Conservation (phyloP, 2,888 invertebrate genomes). For the Himalopsyche japonica region DNA sequence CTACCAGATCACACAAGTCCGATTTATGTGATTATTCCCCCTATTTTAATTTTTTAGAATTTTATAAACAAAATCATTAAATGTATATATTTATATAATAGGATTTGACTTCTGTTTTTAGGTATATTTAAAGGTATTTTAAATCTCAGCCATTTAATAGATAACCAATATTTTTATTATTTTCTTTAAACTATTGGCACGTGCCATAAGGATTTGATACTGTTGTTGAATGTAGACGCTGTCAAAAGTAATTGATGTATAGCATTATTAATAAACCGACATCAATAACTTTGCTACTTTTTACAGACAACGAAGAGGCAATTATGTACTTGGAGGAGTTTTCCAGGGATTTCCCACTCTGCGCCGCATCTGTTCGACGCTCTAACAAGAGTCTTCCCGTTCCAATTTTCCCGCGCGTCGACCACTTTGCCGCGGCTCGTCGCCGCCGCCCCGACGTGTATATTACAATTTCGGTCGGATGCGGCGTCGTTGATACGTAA, state of each 20-base stretch:
- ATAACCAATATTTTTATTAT: no score
- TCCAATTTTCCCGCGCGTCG: not conserved
- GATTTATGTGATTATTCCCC: no score
- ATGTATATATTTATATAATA: no score
- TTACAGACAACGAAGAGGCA: not conserved
- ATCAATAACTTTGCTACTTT: not conserved
- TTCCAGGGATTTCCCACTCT: not conserved
- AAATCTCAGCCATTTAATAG: no score
- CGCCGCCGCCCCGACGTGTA: conserved; percentile 6
- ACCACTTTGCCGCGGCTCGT: not conserved
- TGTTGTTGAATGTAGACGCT: not conserved
- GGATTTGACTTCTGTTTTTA: no score
- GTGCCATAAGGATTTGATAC: not conserved
- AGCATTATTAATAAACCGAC: not conserved
- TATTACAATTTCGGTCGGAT: conserved; percentile 22
- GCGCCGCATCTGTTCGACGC: not conserved
- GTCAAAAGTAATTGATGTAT: not conserved
- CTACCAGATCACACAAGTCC: no score
- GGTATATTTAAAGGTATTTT: no score
- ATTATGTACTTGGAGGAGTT: not conserved
- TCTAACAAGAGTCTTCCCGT: not conserved
- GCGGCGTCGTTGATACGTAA: conserved; percentile 32
- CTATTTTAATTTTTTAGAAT: no score
- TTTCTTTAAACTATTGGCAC: not conserved
- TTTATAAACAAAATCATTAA: no score